Percentiles rank a stretch among this genome's conserved stretches.
Conservation (phyloP, 1,140 invertebrate genomes). For the Limonius californicus region DNA sequence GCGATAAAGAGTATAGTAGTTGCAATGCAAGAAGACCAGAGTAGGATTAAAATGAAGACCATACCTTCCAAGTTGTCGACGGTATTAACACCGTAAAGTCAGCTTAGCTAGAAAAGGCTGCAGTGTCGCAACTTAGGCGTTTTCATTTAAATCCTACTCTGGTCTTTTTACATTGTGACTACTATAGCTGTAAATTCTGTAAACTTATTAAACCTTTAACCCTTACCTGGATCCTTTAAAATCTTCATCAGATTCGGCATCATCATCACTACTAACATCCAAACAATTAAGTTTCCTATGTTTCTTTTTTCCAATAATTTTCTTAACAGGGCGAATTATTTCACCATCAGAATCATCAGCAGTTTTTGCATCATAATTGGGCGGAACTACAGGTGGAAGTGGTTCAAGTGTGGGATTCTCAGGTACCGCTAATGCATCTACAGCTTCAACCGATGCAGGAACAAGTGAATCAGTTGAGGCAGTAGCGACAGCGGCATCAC, state of each 20-base stretch:
- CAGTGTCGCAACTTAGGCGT: too few species aligned
- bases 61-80: too few species aligned
- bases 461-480: not conserved
- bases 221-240: constrained; percentile 69
- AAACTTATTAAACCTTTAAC: too few species aligned
- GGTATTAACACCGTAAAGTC: too few species aligned
- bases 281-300: constrained; percentile 73
- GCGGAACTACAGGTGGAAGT: constrained; percentile 32
- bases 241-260: constrained; percentile 76
- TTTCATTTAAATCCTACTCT: too few species aligned
- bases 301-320: constrained; percentile 58
- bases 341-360: constrained; percentile 47
- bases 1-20: too few species aligned
- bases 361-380: constrained; percentile 36
- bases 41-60: too few species aligned
- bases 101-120: too few species aligned
- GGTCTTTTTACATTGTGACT: too few species aligned
- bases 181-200: too few species aligned
- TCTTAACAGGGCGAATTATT: constrained; percentile 44
- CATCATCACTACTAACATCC: constrained; percentile 75
- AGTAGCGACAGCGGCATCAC: not conserved
- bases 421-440: not conserved
- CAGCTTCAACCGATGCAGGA: not conserved
- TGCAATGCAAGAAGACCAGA: too few species aligned
- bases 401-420: constrained; percentile 22